Evolutionary conservation across 2,888 invertebrate genomes (phyloP), one percentile per base, ranked within the genome.

Genomic region (Tiphia femorata): DNA sequence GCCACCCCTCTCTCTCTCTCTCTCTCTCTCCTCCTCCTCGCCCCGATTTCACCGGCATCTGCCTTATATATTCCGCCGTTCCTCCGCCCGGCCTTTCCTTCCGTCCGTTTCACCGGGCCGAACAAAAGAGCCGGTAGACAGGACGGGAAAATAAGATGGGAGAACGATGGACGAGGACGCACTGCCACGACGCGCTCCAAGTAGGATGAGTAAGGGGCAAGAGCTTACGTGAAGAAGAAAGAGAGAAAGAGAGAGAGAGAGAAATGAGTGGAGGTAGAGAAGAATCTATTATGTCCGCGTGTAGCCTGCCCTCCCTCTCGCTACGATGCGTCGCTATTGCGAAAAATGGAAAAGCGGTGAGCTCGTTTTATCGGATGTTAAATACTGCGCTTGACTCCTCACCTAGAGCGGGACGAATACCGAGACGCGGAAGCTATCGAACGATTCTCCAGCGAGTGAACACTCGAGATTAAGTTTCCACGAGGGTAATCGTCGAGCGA

Each of bases 281-380:
- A 60, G 64, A 64, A 70, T 70, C 67, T 70, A 70, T 70, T 69
- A 69, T 57, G 64, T 69, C 69, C 69, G 52, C 54, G 54, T 64
- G 69, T 67, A 29, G 58, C 56, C 62, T 64, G 67, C 62, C 69
- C 69, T n/a, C n/a, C n/a, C n/a, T 62, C 67, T 58, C 60, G 65
- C 63, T 51, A 58, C 67, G 65, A 67, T 68, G 67, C 62, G 67
- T 59, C 58, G 57, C 64, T 53, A 62, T 51, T 40, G 52, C 59
- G 69, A 64, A 42, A 62, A 64, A 67, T 67, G 67, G 64, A 63
- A 68, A 67, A 40, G 48, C 38, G 33, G 41, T 40, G 41, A 40
- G 20, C 27, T 14, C 44, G 44, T 19, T 19, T 44, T 27, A 44
- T 44, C 27, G 30, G 44, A 29, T 44, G 27, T 19, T n/a, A n/a